Base-by-base conservation (phyloP, 64 coral and sea anemone genomes). In the Porites australiensis region DNA sequence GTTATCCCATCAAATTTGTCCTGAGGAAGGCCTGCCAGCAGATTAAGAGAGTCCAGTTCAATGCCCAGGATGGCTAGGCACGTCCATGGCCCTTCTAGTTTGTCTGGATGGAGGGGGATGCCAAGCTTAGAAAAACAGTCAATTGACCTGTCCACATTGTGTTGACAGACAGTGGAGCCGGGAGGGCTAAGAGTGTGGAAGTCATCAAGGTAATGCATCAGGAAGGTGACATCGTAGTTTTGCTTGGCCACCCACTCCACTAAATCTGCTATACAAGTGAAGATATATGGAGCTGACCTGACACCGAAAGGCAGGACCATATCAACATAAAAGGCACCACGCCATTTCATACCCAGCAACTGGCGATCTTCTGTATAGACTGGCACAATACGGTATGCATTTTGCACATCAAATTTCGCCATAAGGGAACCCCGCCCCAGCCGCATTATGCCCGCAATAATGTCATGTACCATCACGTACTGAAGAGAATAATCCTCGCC, bases 121-220 rank as follows among this genome's bases (percentile, higher is more conserved):
- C 88, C 88, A 11, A 72, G 48, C 19, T 50, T 54, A 19, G 22
- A 47, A 48, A 60, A 90, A 8, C 63, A 19, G 12, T 2, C 8
- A 18, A 68, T 44, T 2, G 11, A 54, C 37, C 3, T 45, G 46
- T 49, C 51, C 44, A 70, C 46, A 65, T 90, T 48, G 15, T 58
- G 13, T 18, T 49, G 60, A 54, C 85, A 88, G 22, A 50, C n/a
- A 15, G 16, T 5, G 8, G 86, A 88, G 58, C 61, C 13, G 15
- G 74, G 44, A 10, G 67, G 86, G n/a, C 69, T 50, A n/a, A 61
- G 43, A 57, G 72, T 55, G 53, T 58, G 51, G 44, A 88, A 88
- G 59, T 88, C 51, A 50, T 88, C 86, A 3, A 88, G 72, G 50
- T 88, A 88, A 58, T 88, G 86, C 37, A 88, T 47, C 11, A 88